phyloP scores from a whole-genome alignment of 2,113 vertebrate species.

The Dasyurus viverrinus region DNA sequence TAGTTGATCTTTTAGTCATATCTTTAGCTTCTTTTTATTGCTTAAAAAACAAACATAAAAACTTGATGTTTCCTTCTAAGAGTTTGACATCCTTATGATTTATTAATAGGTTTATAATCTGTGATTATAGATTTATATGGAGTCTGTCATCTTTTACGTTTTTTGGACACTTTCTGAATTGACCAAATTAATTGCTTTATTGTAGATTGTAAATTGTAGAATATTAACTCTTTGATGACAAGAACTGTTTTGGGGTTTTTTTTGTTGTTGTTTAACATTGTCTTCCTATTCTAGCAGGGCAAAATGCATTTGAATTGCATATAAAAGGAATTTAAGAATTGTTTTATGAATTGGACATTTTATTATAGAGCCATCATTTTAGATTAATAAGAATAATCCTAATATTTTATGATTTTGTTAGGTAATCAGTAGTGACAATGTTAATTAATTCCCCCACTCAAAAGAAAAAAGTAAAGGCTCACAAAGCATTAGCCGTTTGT shows the following conservation, averaged over 20 bases:
- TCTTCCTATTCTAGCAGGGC: not conserved
- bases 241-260: too few species aligned
- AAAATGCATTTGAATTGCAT: not conserved
- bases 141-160: constrained; percentile 6
- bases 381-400: not conserved
- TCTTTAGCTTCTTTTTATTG: not conserved
- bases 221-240: not conserved
- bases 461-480: not conserved
- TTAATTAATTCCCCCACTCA: not conserved
- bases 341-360: not conserved
- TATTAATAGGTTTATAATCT: too few species aligned
- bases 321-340: not conserved
- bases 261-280: not conserved
- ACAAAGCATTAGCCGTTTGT: not conserved
- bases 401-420: not conserved
- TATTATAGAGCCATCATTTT: not conserved
- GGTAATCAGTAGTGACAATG: not conserved
- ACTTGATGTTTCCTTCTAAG: constrained; percentile 34
- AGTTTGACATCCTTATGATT: not conserved
- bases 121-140: not conserved
- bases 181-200: not conserved
- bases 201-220: not conserved
- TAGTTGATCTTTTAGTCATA: not conserved
- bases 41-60: not conserved
- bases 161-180: constrained; percentile 19